Conservation (phyloP, 23 tunicate species). For the Trididemnum miniatum region DNA sequence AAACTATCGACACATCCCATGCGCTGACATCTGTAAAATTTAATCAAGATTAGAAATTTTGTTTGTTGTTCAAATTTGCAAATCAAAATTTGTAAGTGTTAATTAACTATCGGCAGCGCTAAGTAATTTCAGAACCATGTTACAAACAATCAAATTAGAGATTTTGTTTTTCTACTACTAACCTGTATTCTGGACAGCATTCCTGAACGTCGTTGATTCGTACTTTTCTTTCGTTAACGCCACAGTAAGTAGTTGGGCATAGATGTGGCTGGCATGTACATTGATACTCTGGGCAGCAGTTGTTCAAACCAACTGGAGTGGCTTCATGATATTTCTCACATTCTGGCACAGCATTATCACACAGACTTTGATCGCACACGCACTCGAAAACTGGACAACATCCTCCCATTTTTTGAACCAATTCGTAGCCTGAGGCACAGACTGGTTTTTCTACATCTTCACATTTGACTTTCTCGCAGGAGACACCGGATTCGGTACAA, state of each 20-base stretch:
- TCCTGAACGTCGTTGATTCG: slow-evolving; percentile 38
- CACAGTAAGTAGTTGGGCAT: slow-evolving; percentile 77
- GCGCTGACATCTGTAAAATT: slow-evolving; percentile 70
- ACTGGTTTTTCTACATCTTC: slow-evolving; percentile 44
- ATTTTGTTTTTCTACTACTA: too few relatives aligned
- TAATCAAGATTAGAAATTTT: too few relatives aligned
- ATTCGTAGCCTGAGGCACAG: slow-evolving; percentile 70
- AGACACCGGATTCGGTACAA: slow-evolving; percentile 64
- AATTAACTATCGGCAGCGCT: too few relatives aligned
- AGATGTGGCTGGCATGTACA: slow-evolving; percentile 66
- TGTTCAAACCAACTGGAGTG: slow-evolving; percentile 29
- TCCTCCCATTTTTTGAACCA: slow-evolving; percentile 83
- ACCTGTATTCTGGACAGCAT: slow-evolving; percentile 92
- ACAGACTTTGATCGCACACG: slow-evolving; percentile 65
- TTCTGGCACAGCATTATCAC: slow-evolving; percentile 48
- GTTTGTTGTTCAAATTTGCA: too few relatives aligned
- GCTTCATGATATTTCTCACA: slow-evolving; percentile 67
- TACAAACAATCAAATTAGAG: too few relatives aligned
- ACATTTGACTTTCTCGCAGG: slow-evolving; percentile 66
- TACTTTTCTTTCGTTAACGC: slow-evolving; percentile 62
- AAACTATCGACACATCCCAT: slow-evolving; percentile 56
- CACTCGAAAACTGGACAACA: slow-evolving; percentile 90
- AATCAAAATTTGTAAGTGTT: too few relatives aligned
- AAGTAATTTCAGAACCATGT: too few relatives aligned
- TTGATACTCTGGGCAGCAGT: slow-evolving; percentile 85